phyloP scores from a whole-genome alignment of 2,888 invertebrate genomes.

The Apoda limacodes region DNA sequence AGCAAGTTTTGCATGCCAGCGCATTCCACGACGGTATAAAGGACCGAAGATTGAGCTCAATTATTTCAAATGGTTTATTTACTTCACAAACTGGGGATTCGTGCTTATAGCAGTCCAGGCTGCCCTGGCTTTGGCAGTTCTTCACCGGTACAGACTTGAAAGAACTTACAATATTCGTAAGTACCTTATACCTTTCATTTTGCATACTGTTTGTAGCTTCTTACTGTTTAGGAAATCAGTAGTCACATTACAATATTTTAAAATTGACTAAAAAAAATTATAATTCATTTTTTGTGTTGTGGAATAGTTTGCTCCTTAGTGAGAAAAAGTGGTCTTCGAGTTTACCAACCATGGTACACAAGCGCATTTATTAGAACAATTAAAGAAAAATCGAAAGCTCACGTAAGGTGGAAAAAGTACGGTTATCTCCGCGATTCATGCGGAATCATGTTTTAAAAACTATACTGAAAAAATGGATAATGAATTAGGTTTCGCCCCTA shows the following conservation, averaged over 20 bases:
- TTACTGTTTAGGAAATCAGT: no score
- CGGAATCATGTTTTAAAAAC: background rate
- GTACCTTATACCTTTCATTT: no score
- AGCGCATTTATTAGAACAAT: background rate
- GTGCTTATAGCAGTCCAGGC: conserved; percentile 70
- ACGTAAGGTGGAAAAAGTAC: background rate
- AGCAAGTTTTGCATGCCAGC: conserved; percentile 52
- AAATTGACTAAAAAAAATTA: no score
- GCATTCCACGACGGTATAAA: conserved; percentile 41
- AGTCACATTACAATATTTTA: no score
- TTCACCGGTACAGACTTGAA: conserved; percentile 50
- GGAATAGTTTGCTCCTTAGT: no score
- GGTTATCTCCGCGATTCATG: background rate
- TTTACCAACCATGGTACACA: background rate
- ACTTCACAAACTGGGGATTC: conserved; percentile 81
- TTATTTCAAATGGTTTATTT: conserved; percentile 76
- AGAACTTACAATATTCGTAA: conserved; percentile 39
- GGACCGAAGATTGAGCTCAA: conserved; percentile 47
- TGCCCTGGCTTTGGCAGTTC: conserved; percentile 60
- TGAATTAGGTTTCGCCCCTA: background rate
- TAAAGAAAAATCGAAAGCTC: background rate
- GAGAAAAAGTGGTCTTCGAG: no score
- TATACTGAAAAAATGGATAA: background rate
- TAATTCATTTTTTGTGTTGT: no score
- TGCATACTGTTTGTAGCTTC: no score